Evolutionary conservation across 2,113 vertebrate genomes (phyloP).

Genomic region (Laticauda colubrina): DNA sequence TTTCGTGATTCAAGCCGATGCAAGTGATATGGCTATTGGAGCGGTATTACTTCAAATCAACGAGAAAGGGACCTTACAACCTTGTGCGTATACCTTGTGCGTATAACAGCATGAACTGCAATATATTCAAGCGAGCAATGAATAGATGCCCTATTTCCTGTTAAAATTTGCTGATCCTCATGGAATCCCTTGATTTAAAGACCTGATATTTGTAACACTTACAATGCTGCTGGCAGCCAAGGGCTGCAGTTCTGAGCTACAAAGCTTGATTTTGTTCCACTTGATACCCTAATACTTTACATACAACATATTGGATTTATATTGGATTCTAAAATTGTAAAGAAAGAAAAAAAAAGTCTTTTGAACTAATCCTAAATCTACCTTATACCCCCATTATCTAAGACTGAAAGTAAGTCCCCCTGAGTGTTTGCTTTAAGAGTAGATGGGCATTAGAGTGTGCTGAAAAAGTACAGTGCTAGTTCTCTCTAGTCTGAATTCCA

Average conservation of each 20-base stretch:
- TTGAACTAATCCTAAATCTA: accelerated
- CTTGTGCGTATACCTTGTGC: too few species aligned
- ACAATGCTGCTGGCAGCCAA: neutral
- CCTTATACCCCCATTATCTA: neutral
- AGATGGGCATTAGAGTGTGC: neutral
- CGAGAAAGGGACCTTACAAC: too few species aligned
- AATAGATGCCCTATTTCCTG: neutral
- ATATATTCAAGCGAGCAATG: neutral
- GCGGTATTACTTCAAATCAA: too few species aligned
- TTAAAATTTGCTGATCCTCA: neutral
- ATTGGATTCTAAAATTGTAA: neutral
- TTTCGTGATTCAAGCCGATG: too few species aligned
- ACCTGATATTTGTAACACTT: neutral
- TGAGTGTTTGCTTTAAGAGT: neutral
- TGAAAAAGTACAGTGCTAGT: slow-evolving; percentile 1
- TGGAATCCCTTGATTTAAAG: neutral
- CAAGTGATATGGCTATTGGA: too few species aligned
- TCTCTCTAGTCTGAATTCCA: accelerated
- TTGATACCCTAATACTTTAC: neutral
- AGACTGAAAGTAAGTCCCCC: neutral
- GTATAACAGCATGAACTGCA: neutral
- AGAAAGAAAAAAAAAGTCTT: neutral
- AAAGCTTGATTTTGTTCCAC: too few species aligned
- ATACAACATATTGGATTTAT: accelerated
- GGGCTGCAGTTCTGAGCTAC: neutral